Evolutionary conservation across 1,140 invertebrate species (phyloP).

Genomic region (Stegodyphus dumicola): DNA sequence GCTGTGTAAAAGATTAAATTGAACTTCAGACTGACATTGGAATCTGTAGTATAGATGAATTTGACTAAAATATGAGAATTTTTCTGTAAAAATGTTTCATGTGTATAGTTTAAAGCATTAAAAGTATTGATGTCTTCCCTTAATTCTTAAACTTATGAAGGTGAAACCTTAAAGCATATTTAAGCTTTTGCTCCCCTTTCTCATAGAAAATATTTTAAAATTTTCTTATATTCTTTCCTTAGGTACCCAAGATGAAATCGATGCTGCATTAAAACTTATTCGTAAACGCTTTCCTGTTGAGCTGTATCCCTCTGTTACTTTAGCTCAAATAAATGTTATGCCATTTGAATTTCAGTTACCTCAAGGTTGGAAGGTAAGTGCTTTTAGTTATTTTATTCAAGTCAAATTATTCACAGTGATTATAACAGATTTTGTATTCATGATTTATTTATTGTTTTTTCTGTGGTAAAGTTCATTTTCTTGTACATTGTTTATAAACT

Average conservation of each 20-base stretch:
- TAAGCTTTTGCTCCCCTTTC: too few relatives aligned
- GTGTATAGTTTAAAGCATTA: too few relatives aligned
- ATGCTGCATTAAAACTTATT: conserved; percentile 83
- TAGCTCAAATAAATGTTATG: conserved; percentile 78
- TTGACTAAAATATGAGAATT: too few relatives aligned
- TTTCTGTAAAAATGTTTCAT: too few relatives aligned
- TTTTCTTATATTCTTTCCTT: conserved; percentile 59
- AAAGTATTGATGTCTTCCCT: too few relatives aligned
- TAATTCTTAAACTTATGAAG: too few relatives aligned
- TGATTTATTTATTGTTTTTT: background rate
- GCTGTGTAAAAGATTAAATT: too few relatives aligned
- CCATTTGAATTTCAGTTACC: conserved; percentile 72
- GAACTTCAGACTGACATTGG: too few relatives aligned
- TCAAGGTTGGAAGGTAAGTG: conserved; percentile 76
- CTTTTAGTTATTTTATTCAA: background rate
- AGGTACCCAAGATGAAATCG: conserved; percentile 80
- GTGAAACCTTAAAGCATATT: too few relatives aligned
- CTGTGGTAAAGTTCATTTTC: background rate
- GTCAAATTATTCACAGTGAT: conserved; percentile 63
- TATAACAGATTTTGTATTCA: background rate
- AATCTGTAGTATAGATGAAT: too few relatives aligned
- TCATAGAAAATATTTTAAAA: too few relatives aligned
- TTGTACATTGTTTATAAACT: too few relatives aligned
- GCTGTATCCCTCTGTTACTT: conserved; percentile 80
- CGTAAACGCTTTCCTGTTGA: conserved; percentile 84